Conservation (phyloP, 2,797 vertebrate species). For the Typhlichthys subterraneus region DNA sequence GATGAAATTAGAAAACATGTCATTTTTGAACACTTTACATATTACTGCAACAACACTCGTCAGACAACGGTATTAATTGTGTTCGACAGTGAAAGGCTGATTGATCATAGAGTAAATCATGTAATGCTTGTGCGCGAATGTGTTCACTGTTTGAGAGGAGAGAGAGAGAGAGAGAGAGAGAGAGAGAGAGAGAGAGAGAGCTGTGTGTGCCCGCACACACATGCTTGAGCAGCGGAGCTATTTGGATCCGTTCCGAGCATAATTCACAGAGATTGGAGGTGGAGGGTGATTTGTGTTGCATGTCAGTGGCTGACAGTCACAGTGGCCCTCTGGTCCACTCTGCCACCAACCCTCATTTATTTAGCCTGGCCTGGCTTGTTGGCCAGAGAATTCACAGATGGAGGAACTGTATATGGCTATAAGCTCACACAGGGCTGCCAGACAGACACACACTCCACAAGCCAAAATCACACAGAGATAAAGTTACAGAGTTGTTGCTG, state of each 20-base stretch:
- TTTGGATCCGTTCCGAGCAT: slow-evolving; percentile 35
- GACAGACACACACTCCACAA: no score
- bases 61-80: background rate
- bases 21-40: slow-evolving; percentile 30
- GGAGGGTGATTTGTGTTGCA: slow-evolving; percentile 49
- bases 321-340: slow-evolving; percentile 33
- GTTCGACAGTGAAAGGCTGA: no score
- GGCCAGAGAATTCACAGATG: background rate
- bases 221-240: background rate
- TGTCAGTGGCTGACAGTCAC: slow-evolving; percentile 46
- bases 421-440: no score
- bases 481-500: no score
- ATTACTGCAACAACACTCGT: slow-evolving; percentile 19
- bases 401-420: background rate
- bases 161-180: background rate
- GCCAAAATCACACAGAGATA: no score
- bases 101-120: slow-evolving; percentile 10
- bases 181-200: no score
- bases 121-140: background rate
- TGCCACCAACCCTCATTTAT: slow-evolving; percentile 22
- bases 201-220: background rate
- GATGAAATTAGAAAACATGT: slow-evolving; percentile 12
- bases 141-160: background rate
- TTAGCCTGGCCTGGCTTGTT: slow-evolving; percentile 20
- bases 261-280: slow-evolving; percentile 43